These are phyloP conservation scores for Labeo calbasu DNA, from an alignment of 2,797 vertebrate genomes.

Conservation along the genomic window DNA sequence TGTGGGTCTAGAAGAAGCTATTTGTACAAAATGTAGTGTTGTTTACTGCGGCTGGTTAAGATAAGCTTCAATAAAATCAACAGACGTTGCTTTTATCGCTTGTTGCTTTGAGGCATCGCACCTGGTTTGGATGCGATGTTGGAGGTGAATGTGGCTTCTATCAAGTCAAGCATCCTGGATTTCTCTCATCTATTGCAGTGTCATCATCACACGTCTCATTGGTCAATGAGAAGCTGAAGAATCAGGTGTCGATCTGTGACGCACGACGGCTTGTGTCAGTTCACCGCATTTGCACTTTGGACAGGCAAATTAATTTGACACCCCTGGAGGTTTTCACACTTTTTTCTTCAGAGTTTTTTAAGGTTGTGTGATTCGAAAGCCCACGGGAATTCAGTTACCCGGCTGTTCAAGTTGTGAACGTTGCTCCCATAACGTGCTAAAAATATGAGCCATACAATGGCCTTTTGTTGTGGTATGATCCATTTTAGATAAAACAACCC, in stretches of 20 bases:
- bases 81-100: not conserved
- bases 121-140: not conserved
- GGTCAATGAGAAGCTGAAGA: not conserved
- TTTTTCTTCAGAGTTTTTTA: not conserved
- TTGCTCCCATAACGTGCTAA: not conserved
- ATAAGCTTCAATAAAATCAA: not conserved
- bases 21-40: not conserved
- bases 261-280: not conserved
- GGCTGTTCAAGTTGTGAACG: not conserved
- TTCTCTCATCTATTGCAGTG: slow-evolving; percentile 6
- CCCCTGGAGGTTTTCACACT: slow-evolving; percentile 18
- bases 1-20: not conserved
- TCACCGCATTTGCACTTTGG: slow-evolving; percentile 27
- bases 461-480: not conserved
- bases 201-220: slow-evolving; percentile 7
- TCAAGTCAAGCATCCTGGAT: not conserved
- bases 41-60: not conserved
- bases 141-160: not conserved
- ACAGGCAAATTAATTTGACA: slow-evolving; percentile 13
- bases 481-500: not conserved
- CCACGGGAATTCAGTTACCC: not conserved
- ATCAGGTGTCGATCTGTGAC: not conserved
- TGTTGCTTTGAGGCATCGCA: not conserved
- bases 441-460: not conserved
- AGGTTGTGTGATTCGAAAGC: not conserved